Percentiles rank a stretch among this genome's conserved stretches.
These are phyloP conservation scores for Chelidonichthys spinosus DNA, from an alignment of 2,797 vertebrate species.

Conservation along the genomic window DNA sequence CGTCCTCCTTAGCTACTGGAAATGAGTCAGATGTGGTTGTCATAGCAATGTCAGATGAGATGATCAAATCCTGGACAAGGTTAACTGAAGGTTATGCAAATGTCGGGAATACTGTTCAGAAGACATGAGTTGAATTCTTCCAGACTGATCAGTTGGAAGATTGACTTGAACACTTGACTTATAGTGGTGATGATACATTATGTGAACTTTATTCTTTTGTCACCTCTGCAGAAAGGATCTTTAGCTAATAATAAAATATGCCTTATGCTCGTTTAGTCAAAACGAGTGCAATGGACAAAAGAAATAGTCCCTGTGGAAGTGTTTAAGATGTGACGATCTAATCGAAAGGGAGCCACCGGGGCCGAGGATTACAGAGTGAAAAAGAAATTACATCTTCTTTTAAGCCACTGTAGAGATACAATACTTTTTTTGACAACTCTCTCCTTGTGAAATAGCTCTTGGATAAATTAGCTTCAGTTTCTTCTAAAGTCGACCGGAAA, in stretches of 20 bases:
- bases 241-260: slow-evolving; percentile 57
- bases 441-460: slow-evolving; percentile 80
- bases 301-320: slow-evolving; percentile 63
- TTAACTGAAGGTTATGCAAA: slow-evolving; percentile 70
- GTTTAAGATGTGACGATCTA: slow-evolving; percentile 75
- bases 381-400: slow-evolving; percentile 81
- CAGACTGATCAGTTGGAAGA: slow-evolving; percentile 51
- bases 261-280: slow-evolving; percentile 64
- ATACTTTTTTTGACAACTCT: slow-evolving; percentile 77
- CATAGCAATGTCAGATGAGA: slow-evolving; percentile 81
- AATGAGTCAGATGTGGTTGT: slow-evolving; percentile 76
- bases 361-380: slow-evolving; percentile 69
- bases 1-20: slow-evolving; percentile 64
- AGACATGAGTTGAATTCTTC: slow-evolving; percentile 55
- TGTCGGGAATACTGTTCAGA: slow-evolving; percentile 45
- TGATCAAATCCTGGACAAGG: slow-evolving; percentile 78
- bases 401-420: slow-evolving; percentile 71
- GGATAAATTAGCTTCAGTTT: slow-evolving; percentile 84
- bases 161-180: slow-evolving; percentile 36
- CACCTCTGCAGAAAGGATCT: slow-evolving; percentile 42
- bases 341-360: slow-evolving; percentile 75
- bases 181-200: slow-evolving; percentile 33
- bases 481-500: slow-evolving; percentile 77
- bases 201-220: slow-evolving; percentile 35
- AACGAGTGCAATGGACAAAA: slow-evolving; percentile 62